Percentiles rank a stretch among this genome's conserved stretches.
Evolutionary conservation across 2,113 vertebrate genomes (phyloP).

Genomic region (Corvus hawaiiensis): DNA sequence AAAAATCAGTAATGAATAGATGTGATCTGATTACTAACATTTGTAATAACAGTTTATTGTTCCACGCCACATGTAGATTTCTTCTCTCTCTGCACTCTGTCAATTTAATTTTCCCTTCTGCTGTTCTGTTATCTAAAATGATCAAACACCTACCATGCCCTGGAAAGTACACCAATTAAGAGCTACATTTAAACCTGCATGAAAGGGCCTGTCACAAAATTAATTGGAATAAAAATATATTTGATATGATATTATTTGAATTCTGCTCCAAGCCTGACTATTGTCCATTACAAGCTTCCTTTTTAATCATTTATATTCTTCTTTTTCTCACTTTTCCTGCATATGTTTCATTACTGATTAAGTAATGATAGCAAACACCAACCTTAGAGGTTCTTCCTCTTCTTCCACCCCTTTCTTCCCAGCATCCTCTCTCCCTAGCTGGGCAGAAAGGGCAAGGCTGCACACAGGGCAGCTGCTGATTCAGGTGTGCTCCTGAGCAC

Average conservation of each 20-base stretch:
- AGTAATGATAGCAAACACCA: background rate
- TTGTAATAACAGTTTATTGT: slow-evolving; percentile 32
- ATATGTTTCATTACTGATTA: background rate
- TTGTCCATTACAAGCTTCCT: background rate
- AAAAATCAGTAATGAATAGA: background rate
- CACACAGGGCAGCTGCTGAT: background rate
- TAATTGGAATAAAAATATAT: slow-evolving; percentile 16
- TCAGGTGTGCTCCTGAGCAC: background rate
- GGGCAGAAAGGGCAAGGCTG: background rate
- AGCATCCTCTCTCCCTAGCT: background rate
- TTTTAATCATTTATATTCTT: background rate
- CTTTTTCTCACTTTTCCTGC: background rate
- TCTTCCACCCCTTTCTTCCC: background rate
- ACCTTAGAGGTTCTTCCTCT: background rate
- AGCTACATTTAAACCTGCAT: slow-evolving; percentile 38
- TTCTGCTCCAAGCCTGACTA: background rate
- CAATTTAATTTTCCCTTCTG: slow-evolving; percentile 45
- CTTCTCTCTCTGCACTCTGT: background rate
- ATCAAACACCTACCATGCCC: background rate
- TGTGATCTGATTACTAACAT: slow-evolving; percentile 21
- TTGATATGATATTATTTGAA: slow-evolving; percentile 1
- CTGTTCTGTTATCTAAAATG: slow-evolving; percentile 36
- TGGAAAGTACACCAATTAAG: slow-evolving; percentile 43
- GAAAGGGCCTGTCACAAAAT: background rate
- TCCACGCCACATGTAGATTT: background rate